A percentile compares a stretch with the other conserved stretches of the same genome.
These are phyloP conservation scores for Rhinoptilus africanus DNA, from an alignment of 2,113 vertebrate species.

Conservation along the genomic window DNA sequence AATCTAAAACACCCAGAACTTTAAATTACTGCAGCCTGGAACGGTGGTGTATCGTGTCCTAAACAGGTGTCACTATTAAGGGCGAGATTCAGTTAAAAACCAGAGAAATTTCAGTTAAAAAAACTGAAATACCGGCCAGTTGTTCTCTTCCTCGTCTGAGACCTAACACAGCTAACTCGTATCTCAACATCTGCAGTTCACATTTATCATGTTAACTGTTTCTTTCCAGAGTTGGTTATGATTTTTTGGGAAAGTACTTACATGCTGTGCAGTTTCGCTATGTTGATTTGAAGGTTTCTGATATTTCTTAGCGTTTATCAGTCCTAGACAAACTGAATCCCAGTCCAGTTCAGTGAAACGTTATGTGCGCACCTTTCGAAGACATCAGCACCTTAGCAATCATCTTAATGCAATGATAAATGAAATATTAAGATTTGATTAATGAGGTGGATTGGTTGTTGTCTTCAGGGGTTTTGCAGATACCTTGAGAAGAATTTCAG, in stretches of 20 bases:
- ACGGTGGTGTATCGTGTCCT: neutral
- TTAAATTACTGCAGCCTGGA: neutral
- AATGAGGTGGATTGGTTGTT: neutral
- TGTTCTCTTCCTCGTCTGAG: neutral
- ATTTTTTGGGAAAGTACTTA: neutral
- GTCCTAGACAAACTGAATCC: neutral
- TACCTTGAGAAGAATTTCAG: conserved; percentile 87
- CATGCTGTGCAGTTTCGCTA: neutral
- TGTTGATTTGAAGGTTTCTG: neutral
- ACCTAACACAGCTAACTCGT: neutral
- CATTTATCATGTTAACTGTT: neutral
- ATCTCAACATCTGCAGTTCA: neutral
- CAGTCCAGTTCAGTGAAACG: neutral
- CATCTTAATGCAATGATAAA: neutral
- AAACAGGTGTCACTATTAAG: neutral
- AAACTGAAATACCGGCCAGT: neutral
- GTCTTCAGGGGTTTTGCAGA: conserved; percentile 86
- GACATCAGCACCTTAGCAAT: neutral
- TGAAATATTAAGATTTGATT: neutral
- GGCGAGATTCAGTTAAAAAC: neutral
- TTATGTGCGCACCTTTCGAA: neutral
- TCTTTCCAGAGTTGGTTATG: neutral
- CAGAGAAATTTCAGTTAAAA: neutral
- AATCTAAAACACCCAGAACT: neutral
- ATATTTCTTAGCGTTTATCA: neutral